Base-by-base conservation (phyloP, 1,140 invertebrate genomes). In the Drosophila hydei region DNA sequence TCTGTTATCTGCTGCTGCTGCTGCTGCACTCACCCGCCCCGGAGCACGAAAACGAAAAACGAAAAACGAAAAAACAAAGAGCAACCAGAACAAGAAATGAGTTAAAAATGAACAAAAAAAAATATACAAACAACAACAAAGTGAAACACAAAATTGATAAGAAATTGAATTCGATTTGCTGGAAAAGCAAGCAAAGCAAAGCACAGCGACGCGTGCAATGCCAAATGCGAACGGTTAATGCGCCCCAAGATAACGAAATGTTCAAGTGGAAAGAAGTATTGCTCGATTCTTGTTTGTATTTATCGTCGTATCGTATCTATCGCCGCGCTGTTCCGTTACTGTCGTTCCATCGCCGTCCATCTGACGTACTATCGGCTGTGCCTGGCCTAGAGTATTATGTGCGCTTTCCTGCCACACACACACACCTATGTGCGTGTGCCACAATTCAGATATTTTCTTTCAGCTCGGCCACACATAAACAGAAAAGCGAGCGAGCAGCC, bases 1-100 rank as follows among this genome's bases (percentile, higher is more conserved):
- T 85, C 77, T 80, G 51, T 85, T 87, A 87, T 85, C 62, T 72
- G 60, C 40, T 36, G 38, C 43, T n/a, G 33, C 30, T n/a, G n/a
- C n/a, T n/a, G n/a, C n/a, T n/a, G n/a, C n/a, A n/a, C n/a, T n/a
- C n/a, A n/a, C n/a, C n/a, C 36, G 23, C 14, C 71, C 51, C 69
- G 58, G 38, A 72, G 51, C 21, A 43, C 45, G 62, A 38, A 61
- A 14, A 62, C n/a, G 36, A 21, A 21, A 51, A 21, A 9, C 16
- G 2, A 21, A 14, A 36, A 45, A 21, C 12, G 0, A 11, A 23
- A 4, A 50, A 48, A 59, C 40, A 55, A 43, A 18, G 23, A 54
- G 25, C 18, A 59, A 60, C 6, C 51, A 38, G 33, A 47, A 51
- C 56, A 27, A 19, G n/a, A 14, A 33, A 33, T 33, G 30, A 33